Conservation (phyloP, 2,888 invertebrate species). For the Leucania comma region DNA sequence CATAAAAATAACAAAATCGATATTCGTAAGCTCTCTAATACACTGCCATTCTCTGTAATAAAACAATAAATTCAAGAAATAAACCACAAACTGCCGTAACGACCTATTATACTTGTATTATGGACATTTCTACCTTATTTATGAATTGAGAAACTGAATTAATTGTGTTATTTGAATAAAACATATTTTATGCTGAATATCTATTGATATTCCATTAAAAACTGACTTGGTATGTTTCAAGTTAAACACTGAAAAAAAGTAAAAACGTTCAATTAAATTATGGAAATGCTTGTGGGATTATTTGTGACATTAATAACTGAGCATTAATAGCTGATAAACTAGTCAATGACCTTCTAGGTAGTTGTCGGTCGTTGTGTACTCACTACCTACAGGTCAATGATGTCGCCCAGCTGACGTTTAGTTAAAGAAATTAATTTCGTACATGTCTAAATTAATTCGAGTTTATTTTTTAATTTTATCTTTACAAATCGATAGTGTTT, state of each 20-base stretch:
- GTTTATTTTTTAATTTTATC: no score
- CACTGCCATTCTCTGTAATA: background rate
- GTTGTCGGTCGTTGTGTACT: no score
- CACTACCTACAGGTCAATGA: no score
- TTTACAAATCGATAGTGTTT: no score
- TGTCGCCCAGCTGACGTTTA: no score
- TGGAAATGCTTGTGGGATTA: background rate
- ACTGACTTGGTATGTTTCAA: background rate
- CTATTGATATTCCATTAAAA: slow-evolving; percentile 34
- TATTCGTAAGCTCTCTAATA: background rate
- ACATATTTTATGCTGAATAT: slow-evolving; percentile 30
- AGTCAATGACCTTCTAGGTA: no score
- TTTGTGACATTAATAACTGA: background rate
- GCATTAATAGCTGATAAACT: no score
- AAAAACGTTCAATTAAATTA: background rate
- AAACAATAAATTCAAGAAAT: slow-evolving; percentile 28
- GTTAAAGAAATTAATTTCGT: no score
- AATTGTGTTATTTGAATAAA: slow-evolving; percentile 49
- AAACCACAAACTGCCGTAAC: slow-evolving; percentile 21
- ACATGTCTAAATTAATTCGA: no score
- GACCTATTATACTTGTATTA: slow-evolving; percentile 46
- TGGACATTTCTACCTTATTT: slow-evolving; percentile 37
- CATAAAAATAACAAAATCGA: background rate
- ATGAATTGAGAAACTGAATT: slow-evolving; percentile 33
- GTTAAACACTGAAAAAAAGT: background rate